A percentile compares a stretch with the other conserved stretches of the same genome.
These are phyloP conservation scores for Cosmorhoe ocellata DNA, from an alignment of 2,888 invertebrate species.

Conservation along the genomic window DNA sequence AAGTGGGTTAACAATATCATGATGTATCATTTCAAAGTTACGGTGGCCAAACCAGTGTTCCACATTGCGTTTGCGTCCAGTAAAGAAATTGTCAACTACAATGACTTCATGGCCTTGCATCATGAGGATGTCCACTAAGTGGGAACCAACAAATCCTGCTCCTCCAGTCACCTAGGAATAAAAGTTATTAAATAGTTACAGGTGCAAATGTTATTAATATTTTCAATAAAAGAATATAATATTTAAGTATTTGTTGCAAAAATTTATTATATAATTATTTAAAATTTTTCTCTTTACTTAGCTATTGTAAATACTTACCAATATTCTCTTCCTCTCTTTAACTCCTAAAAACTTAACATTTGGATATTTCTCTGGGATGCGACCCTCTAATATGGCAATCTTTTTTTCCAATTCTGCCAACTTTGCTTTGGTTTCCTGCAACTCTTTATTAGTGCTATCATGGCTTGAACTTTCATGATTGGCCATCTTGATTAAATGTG, in stretches of 20 bases:
- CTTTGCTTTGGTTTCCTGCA: constrained; percentile 84
- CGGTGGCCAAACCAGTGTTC: constrained; percentile 99
- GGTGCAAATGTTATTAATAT: no score
- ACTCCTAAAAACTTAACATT: constrained; percentile 96
- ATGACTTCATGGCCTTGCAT: constrained; percentile 97
- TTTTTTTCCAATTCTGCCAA: constrained; percentile 88
- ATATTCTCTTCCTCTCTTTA: constrained; percentile 94
- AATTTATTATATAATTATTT: no score
- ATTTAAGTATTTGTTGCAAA: no score
- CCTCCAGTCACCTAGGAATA: constrained; percentile 92
- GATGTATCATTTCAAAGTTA: constrained; percentile 99
- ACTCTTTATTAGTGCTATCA: constrained; percentile 67
- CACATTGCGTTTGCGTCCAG: constrained; percentile 97
- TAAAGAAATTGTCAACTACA: constrained; percentile 99
- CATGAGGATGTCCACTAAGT: constrained; percentile 98
- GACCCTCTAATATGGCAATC: constrained; percentile 86
- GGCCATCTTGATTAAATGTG: constrained; percentile 42
- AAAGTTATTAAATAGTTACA: not conserved
- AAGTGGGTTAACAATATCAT: constrained; percentile 98
- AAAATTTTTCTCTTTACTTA: not conserved
- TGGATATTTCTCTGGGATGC: constrained; percentile 92
- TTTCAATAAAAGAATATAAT: no score
- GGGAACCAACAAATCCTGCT: constrained; percentile 99
- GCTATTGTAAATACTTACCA: constrained; percentile 80
- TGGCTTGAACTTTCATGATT: constrained; percentile 42